Base-by-base conservation (phyloP, 2,113 vertebrate genomes). In the Macaca nemestrina region DNA sequence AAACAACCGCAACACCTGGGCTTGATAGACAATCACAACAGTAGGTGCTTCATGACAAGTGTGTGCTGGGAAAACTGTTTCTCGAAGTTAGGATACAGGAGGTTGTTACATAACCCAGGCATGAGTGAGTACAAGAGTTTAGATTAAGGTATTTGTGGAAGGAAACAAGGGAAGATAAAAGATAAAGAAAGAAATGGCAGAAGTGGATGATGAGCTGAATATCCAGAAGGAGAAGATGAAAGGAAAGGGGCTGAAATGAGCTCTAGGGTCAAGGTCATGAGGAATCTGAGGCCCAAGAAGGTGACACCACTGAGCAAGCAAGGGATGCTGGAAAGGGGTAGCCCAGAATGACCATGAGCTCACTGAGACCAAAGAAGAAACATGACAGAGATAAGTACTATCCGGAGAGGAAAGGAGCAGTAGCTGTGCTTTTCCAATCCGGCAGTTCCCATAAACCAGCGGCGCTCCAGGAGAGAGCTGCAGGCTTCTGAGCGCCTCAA, bases 311-410 rank as follows among this genome's bases (percentile, higher is more conserved):
- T 64, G 22, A 30, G n/a, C 70, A 61, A 38, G 80, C 43, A 30
- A 78, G 35, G 59, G 84, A 35, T 5, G 3, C 50, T 32, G 55
- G 52, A 45, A 17, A 67, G 4, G 59, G 35, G 64, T 12, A 40
- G n/a, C 38, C 3, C 27, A 48, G 61, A 59, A 20, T n/a, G 17
- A 35, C 20, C 23, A 23, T 2, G n/a, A 73, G 73, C 59, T 70
- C 40, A 48, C 61, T 72, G 75, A 75, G 75, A 59, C 27, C 38
- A 78, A 38, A 91, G 76, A 70, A 78, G 48, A 64, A 85, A 64
- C 6, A 48, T 6, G 30, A 70, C 72, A 90, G 45, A 50, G 25
- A 27, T 16, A 18, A 48, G 5, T 43, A 2, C 32, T 38, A 30
- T 8, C n/a, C 16, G 4, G 16, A 64, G 52, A 90, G 55, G 85